Evolutionary conservation across 2,888 invertebrate genomes (phyloP).

Genomic region (Encarsia formosa): DNA sequence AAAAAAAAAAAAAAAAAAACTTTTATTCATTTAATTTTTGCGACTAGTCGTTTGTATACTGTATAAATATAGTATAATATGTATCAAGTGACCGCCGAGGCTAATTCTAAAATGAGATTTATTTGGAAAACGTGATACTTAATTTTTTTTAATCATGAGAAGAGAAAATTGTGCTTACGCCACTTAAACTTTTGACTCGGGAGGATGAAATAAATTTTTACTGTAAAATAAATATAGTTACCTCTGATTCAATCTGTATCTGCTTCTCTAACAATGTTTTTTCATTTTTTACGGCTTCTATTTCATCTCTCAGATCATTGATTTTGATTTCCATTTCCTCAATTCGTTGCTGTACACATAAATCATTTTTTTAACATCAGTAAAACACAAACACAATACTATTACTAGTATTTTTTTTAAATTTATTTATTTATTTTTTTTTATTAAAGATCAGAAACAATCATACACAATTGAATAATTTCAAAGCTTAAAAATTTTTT

Average conservation of each 20-base stretch:
- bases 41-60: no score
- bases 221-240: conserved; percentile 32
- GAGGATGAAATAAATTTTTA: no score
- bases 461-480: conserved; percentile 20
- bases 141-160: not conserved
- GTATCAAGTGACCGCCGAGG: no score
- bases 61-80: no score
- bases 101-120: no score
- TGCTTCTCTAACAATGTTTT: conserved; percentile 44
- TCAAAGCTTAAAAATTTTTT: conserved; percentile 17
- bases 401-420: conserved; percentile 8
- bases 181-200: no score
- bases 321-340: conserved; percentile 50
- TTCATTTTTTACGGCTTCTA: conserved; percentile 46
- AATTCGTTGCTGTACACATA: conserved; percentile 48
- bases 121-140: not conserved
- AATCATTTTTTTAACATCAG: conserved; percentile 34
- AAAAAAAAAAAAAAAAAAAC: no score
- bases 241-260: conserved; percentile 44
- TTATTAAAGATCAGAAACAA: conserved; percentile 28
- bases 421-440: conserved; percentile 27
- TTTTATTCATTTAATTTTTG: no score
- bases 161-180: no score
- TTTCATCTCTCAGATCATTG: conserved; percentile 45
- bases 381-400: conserved; percentile 22